Conservation (phyloP, 2,113 vertebrate species). For the Myotis yumanensis region DNA sequence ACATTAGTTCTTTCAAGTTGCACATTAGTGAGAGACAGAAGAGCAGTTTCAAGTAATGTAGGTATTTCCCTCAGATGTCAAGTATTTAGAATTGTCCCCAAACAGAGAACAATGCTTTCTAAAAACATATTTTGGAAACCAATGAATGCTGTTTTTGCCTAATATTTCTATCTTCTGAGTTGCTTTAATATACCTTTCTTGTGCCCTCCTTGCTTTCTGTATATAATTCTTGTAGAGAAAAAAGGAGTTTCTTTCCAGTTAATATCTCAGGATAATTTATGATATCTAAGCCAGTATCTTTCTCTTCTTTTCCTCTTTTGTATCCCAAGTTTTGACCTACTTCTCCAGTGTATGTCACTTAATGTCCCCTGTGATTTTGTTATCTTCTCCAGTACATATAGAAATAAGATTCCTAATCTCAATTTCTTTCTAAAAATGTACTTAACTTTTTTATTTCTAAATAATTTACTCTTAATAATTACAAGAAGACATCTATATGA, state of each 20-base stretch:
- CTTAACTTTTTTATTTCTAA: not conserved
- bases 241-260: not conserved
- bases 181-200: not conserved
- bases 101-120: conserved; percentile 46
- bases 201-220: not conserved
- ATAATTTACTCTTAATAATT: not conserved
- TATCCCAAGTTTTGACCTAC: not conserved
- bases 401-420: not conserved
- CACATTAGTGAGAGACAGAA: conserved; percentile 16
- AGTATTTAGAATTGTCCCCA: conserved; percentile 30
- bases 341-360: not conserved
- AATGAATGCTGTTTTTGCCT: not conserved
- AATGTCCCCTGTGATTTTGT: not conserved
- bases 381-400: not conserved
- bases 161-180: not conserved
- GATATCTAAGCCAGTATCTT: not conserved
- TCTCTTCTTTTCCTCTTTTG: not conserved
- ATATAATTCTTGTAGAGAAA: not conserved
- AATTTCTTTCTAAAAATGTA: not conserved
- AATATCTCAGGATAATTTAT: not conserved
- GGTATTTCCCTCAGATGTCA: conserved; percentile 25
- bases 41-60: conserved; percentile 32
- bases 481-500: not conserved
- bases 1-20: conserved; percentile 58
- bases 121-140: conserved; percentile 43